Conservation (phyloP, 1,140 invertebrate genomes). For the Whitmania pigra region DNA sequence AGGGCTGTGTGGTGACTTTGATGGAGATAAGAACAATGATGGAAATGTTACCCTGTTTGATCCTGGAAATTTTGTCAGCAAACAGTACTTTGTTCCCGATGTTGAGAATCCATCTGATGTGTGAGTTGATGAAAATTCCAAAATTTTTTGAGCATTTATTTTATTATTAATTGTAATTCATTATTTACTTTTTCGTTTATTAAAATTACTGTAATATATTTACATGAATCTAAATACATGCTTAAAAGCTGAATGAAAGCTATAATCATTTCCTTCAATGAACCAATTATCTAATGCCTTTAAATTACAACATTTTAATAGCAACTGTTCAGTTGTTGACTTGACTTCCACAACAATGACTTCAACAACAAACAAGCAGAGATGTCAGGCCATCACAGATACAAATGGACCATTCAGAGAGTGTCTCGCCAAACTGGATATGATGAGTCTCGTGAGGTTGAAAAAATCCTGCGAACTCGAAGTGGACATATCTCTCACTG, state of each 20-base stretch:
- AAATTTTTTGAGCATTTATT: background rate
- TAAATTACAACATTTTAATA: background rate
- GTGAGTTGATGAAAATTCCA: background rate
- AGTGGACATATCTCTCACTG: slow-evolving; percentile 2
- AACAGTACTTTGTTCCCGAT: no score
- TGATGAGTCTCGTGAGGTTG: background rate
- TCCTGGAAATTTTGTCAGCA: no score
- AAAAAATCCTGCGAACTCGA: background rate
- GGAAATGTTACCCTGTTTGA: background rate
- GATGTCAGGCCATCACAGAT: background rate
- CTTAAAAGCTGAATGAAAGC: no score
- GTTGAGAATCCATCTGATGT: background rate
- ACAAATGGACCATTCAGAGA: background rate
- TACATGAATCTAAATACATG: no score
- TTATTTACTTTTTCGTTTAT: no score
- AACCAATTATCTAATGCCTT: no score
- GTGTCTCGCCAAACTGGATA: background rate
- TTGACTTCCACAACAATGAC: background rate
- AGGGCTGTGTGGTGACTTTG: slow-evolving; percentile 11
- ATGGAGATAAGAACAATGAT: slow-evolving; percentile 10
- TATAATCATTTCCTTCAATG: no score
- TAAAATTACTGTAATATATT: no score
- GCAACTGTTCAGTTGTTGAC: background rate
- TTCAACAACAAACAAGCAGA: background rate
- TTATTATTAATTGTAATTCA: no score